phyloP scores from a whole-genome alignment of 64 coral and sea anemone species.

The Actinia tenebrosa region DNA sequence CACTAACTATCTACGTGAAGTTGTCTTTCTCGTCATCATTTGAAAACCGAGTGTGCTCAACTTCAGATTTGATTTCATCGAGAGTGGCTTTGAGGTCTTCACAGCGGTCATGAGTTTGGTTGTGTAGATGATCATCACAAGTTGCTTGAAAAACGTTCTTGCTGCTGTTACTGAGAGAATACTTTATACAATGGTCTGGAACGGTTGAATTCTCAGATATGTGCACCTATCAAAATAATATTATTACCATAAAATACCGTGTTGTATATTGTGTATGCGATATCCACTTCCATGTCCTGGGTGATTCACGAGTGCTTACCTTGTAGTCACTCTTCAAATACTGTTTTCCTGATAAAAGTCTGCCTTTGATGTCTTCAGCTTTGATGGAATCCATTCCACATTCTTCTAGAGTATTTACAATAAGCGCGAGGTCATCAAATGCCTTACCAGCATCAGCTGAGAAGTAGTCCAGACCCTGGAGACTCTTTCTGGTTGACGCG shows the following conservation, averaged over 20 bases:
- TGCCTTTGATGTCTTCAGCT: too few relatives aligned
- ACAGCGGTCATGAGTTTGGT: not conserved
- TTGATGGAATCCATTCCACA: too few relatives aligned
- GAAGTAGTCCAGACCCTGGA: too few relatives aligned
- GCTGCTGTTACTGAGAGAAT: slow-evolving; percentile 1
- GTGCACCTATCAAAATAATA: slow-evolving; percentile 24
- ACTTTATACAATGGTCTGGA: slow-evolving; percentile 20
- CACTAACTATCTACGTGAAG: slow-evolving; percentile 11
- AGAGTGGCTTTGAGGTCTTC: not conserved
- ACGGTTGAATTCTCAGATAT: not conserved
- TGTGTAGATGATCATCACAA: slow-evolving; percentile 15
- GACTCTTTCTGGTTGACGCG: too few relatives aligned
- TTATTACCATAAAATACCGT: not conserved
- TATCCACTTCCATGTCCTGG: too few relatives aligned
- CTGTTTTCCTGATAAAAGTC: too few relatives aligned
- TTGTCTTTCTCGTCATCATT: slow-evolving; percentile 29
- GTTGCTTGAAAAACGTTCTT: slow-evolving; percentile 11
- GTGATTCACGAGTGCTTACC: too few relatives aligned
- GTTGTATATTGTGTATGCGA: not conserved
- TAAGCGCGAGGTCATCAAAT: too few relatives aligned
- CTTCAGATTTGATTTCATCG: slow-evolving; percentile 24
- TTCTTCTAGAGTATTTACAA: too few relatives aligned
- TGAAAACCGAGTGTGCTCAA: not conserved
- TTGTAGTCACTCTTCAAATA: too few relatives aligned
- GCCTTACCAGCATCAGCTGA: too few relatives aligned